Evolutionary conservation across 2,888 invertebrate genomes (phyloP), one percentile per base, ranked within the genome.

Genomic region (Xanthia togata): DNA sequence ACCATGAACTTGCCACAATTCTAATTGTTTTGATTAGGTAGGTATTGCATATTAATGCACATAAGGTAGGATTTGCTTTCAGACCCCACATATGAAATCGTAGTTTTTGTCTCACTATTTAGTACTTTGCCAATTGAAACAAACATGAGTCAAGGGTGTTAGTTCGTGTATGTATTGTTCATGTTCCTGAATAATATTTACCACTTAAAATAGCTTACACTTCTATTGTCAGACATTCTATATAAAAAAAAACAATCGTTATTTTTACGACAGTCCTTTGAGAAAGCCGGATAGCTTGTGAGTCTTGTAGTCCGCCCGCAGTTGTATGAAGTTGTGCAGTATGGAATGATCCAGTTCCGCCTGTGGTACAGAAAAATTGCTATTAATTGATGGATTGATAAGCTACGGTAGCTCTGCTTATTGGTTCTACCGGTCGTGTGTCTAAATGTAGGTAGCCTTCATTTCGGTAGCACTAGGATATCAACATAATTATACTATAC

Each of bases 231-330:
- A 62, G 78, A 62, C 9, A 0, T 38, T 20, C 9, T 44, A n/a
- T 2, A 23, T 23, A 4, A 11, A 6, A 26, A 53, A 53, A 26
- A 9, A 31, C 17, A n/a, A 62, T 44, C 12, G 26, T 35, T n/a
- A 57, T 64, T 69, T 53, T 90, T 94, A 95, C 73, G 97, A 95
- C 63, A 97, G 94, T 73, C 97, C 97, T 90, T 97, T 97, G 60
- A 97, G 94, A 89, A 97, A 97, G 85, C 96, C 97, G 38, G 98
- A 97, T 82, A 98, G 97, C 93, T 98, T 98, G 90, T 99, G 98
- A 69, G 98, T 98, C 94, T 99, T 99, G 96, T 98, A 99, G 96
- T 99, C 99, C 8, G 98, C 98, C 78, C 99, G 97, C 47, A 99
- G 97, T 94, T 99, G 99, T 88, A 99, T 98, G 94, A 99, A 99